A percentile compares a stretch with the other conserved stretches of the same genome.
phyloP scores from a whole-genome alignment of 2,113 vertebrate genomes.

The Tragulus kanchil region DNA sequence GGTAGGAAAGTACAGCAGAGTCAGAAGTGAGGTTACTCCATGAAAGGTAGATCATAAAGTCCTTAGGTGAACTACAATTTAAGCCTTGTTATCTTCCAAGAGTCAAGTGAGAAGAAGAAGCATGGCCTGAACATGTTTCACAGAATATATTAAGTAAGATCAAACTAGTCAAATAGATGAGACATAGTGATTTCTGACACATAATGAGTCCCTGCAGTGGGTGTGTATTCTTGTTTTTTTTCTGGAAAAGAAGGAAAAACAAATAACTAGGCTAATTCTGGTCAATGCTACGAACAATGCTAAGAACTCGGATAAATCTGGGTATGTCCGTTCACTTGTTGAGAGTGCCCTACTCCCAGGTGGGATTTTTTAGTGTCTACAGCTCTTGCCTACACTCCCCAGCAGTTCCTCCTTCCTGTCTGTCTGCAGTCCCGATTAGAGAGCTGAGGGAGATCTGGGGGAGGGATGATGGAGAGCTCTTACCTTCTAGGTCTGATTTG shows the following conservation, averaged over 20 bases:
- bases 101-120: background rate
- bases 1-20: background rate
- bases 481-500: background rate
- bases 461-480: background rate
- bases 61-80: background rate
- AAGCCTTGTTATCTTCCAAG: background rate
- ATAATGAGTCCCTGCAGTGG: background rate
- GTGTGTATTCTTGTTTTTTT: conserved; percentile 13
- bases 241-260: conserved; percentile 28
- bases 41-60: background rate
- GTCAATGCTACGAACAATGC: background rate
- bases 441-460: background rate
- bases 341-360: background rate
- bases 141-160: background rate
- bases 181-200: background rate
- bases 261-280: background rate
- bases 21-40: background rate
- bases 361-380: background rate
- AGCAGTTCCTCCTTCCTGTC: background rate
- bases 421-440: background rate
- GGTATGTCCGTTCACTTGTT: background rate
- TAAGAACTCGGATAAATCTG: too few species aligned
- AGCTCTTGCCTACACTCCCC: background rate
- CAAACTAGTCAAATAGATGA: background rate
- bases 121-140: background rate